Base-by-base conservation (phyloP, 2,888 invertebrate genomes). In the Galeopsomyia nigrocyanea region DNA sequence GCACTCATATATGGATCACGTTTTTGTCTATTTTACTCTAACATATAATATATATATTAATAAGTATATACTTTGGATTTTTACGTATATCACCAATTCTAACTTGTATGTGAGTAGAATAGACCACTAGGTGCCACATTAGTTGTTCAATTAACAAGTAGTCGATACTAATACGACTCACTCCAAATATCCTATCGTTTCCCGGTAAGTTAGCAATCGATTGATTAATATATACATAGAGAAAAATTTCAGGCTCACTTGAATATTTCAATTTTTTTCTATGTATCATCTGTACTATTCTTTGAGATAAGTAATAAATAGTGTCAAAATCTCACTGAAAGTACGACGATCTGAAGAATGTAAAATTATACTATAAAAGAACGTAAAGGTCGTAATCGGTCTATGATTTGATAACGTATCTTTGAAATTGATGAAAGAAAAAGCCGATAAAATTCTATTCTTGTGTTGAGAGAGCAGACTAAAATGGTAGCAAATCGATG, bases 391-490 rank as follows among this genome's bases (percentile, higher is more conserved):
- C 39, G 39, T 39, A 39, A 39, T 39, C 39, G 5, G 39, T 7
- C 39, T 39, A 39, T 39, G 5, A 39, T 10, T 39, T 39, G 39
- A 39, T 9, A 39, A 39, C 7, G 10, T 39, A 39, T 39, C 2
- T 26, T 39, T 39, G 2, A 39, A 39, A 10, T 39, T 39, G 39
- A 39, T 39, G 39, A 39, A n/a, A 39, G 51, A 61, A 66, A 74
- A 50, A 31, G 58, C 26, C 51, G 69, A 61, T 68, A 61, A 58
- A 51, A 56, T 57, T 49, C 64, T 64, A 74, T 71, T 76, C 71
- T 71, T 74, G 77, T 75, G 77, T 76, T 75, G 74, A 79, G 80
- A 81, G 80, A 82, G 84, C 84, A 84, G 84, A 83, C 83, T 84
- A 83, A 84, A 84, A 79, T 84, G 83, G 83, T 82, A 78, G 69